Conservation (phyloP, 2,888 invertebrate species). For the Rhopalosiphum nymphaeae region DNA sequence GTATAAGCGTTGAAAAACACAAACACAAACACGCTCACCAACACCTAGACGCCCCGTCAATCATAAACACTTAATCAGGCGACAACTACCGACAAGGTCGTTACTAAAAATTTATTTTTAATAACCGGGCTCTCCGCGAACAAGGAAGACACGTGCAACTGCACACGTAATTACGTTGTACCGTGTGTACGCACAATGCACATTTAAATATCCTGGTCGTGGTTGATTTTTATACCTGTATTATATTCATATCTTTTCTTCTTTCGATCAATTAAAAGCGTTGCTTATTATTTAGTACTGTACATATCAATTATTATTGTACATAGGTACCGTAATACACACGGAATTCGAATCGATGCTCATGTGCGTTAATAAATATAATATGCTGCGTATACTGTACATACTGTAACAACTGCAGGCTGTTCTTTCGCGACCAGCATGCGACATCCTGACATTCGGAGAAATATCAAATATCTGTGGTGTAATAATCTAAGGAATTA, state of each 20-base stretch:
- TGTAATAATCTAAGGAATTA: background rate
- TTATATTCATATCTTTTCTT: background rate
- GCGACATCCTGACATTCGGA: slow-evolving; percentile 8
- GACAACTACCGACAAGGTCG: slow-evolving; percentile 63
- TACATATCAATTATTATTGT: background rate
- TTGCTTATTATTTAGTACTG: background rate
- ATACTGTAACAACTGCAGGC: background rate
- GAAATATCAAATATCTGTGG: background rate
- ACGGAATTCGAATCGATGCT: background rate
- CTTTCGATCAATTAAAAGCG: background rate
- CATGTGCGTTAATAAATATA: background rate
- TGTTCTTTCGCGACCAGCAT: background rate
- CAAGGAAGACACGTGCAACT: slow-evolving; percentile 41
- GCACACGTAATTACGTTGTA: slow-evolving; percentile 14
- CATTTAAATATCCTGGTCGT: slow-evolving; percentile 16
- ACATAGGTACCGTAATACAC: background rate
- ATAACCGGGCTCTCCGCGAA: slow-evolving; percentile 38
- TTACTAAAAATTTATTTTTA: slow-evolving; percentile 61
- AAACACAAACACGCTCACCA: background rate
- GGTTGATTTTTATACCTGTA: slow-evolving; percentile 19
- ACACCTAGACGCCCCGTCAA: slow-evolving; percentile 62
- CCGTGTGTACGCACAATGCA: background rate
- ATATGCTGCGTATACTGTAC: background rate
- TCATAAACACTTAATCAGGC: slow-evolving; percentile 62
- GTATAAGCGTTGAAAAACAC: slow-evolving; percentile 17